Conservation (phyloP, 2,113 vertebrate species). For the Heterotilapia buettikoferi region DNA sequence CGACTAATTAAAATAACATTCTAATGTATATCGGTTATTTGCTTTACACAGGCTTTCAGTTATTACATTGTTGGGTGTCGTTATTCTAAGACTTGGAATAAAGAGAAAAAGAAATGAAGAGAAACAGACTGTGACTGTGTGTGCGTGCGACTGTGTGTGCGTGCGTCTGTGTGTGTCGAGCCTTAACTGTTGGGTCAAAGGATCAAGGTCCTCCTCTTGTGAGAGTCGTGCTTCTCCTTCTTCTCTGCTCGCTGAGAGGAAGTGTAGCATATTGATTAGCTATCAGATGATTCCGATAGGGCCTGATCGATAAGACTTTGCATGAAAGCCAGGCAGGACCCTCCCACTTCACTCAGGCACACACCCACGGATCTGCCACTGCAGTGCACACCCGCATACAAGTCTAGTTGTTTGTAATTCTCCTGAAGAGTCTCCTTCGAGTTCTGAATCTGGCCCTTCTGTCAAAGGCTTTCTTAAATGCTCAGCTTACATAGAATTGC, state of each 20-base stretch:
- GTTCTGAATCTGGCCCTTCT: neutral
- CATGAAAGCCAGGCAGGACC: slow-evolving; percentile 64
- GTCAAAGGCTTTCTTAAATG: slow-evolving; percentile 14
- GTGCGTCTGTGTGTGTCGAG: neutral
- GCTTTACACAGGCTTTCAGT: neutral
- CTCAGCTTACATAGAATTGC: neutral
- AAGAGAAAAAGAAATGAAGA: slow-evolving; percentile 1
- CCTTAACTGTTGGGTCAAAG: slow-evolving; percentile 31
- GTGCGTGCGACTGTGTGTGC: neutral
- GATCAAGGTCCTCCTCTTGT: slow-evolving; percentile 66
- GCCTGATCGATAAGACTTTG: slow-evolving; percentile 72
- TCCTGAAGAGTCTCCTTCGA: slow-evolving; percentile 12
- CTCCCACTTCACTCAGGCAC: slow-evolving; percentile 46
- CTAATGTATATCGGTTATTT: slow-evolving; percentile 38
- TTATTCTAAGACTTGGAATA: slow-evolving; percentile 2
- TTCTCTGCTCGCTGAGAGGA: slow-evolving; percentile 60
- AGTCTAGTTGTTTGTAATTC: slow-evolving; percentile 20
- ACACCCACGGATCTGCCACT: slow-evolving; percentile 58
- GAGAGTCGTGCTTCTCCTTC: slow-evolving; percentile 47
- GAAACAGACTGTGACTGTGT: neutral
- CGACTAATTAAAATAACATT: slow-evolving; percentile 52
- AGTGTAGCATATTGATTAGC: slow-evolving; percentile 75
- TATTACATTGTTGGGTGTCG: slow-evolving; percentile 7
- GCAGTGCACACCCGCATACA: slow-evolving; percentile 25
- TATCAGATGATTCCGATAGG: slow-evolving; percentile 79